Evolutionary conservation across 2,888 invertebrate genomes (phyloP), one percentile per base, ranked within the genome.

Genomic region (Lepidochrysops patricia): DNA sequence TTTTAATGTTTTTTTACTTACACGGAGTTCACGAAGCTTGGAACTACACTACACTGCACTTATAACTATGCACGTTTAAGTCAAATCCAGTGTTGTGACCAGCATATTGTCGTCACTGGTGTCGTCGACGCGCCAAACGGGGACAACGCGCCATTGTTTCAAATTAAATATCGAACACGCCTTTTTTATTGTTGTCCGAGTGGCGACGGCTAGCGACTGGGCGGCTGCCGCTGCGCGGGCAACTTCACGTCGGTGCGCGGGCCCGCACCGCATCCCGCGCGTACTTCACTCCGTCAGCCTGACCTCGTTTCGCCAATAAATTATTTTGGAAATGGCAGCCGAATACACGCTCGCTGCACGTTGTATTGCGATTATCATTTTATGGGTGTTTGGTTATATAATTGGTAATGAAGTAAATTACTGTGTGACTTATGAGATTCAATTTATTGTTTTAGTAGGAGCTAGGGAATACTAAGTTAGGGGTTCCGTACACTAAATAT

Each of bases 241-340:
- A 26, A 66, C 65, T 67, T 68, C 69, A 43, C 52, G 34, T 61
- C 59, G 54, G 29, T 48, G 61, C 35, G 7, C 27, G 48, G 25
- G 60, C 63, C 63, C 67, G 62, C 25, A 29, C 63, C 50, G 61
- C 64, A 63, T 63, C 62, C 56, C 56, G 34, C 58, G 35, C 48
- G 65, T 67, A 72, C 80, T 82, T 82, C 82, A 69, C 62, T 43
- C 35, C 61, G 60, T 63, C 65, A 57, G 62, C 63, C 62, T 86
- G 86, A 85, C 86, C 86, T 80, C 78, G 73, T 79, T 87, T 78
- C 74, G 60, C 64, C 75, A 72, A 77, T 80, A 80, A 81, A 85
- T 84, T 84, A 86, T 86, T 84, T 85, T 84, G 76, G 83, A 84
- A 82, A 82, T 80, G 81, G 78, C 82, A 82, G n/a, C n/a, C n/a